A percentile compares a stretch with the other conserved stretches of the same genome.
Evolutionary conservation across 64 coral and sea anemone species (phyloP).

Genomic region (Pocillopora damicornis): DNA sequence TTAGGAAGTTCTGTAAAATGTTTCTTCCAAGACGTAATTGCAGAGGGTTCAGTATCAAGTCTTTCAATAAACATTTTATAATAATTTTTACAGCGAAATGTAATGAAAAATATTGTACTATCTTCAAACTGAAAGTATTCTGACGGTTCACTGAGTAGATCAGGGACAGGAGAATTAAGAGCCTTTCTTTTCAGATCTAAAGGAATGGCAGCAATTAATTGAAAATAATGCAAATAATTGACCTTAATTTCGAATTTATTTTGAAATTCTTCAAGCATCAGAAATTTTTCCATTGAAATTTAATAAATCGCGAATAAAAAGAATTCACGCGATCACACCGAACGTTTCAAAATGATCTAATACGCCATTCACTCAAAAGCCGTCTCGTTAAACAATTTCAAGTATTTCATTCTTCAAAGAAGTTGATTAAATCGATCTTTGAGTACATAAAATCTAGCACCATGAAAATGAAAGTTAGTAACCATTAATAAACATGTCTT

Average conservation of each 20-base stretch:
- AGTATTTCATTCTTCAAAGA: too few relatives aligned
- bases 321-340: neutral
- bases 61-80: too few relatives aligned
- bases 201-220: neutral
- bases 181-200: neutral
- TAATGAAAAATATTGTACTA: too few relatives aligned
- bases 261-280: neutral
- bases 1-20: neutral
- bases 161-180: neutral
- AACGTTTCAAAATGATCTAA: neutral
- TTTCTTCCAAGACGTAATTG: too few relatives aligned
- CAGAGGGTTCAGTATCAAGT: too few relatives aligned
- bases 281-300: neutral
- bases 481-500: too few relatives aligned
- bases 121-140: neutral
- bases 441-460: too few relatives aligned
- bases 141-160: neutral
- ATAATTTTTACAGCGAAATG: too few relatives aligned
- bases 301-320: neutral
- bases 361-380: too few relatives aligned
- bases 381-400: too few relatives aligned
- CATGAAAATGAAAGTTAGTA: too few relatives aligned
- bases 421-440: too few relatives aligned
- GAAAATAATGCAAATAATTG: neutral
- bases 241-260: neutral